Evolutionary conservation across 2,113 vertebrate species (phyloP).

Genomic region (Egretta garzetta): DNA sequence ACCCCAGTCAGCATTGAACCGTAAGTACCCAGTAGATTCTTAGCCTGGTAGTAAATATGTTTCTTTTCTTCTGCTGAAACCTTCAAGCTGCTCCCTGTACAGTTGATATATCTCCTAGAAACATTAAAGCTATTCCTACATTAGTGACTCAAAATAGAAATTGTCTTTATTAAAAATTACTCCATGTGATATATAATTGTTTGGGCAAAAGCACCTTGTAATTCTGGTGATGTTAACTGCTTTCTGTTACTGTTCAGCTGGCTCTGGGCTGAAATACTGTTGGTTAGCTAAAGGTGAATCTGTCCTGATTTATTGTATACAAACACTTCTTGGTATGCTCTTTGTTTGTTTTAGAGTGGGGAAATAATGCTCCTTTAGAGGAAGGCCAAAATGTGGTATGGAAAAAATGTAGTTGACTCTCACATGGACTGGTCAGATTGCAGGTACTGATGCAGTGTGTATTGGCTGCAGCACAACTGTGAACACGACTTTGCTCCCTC

Average conservation of each 20-base stretch:
- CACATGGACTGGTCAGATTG: rapidly evolving
- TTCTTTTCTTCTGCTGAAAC: background rate
- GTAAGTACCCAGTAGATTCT: conserved; percentile 80
- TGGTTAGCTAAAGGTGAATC: background rate
- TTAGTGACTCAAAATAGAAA: background rate
- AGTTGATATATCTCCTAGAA: background rate
- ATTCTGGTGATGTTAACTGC: background rate
- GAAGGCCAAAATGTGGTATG: background rate
- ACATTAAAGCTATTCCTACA: background rate
- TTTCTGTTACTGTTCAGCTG: background rate
- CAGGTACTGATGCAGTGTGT: background rate
- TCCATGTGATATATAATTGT: background rate
- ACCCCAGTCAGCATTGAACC: conserved; percentile 98
- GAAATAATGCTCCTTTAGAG: background rate
- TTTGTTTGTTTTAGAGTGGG: background rate
- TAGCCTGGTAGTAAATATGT: background rate
- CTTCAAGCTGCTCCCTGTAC: background rate
- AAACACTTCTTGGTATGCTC: background rate
- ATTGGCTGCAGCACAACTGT: background rate
- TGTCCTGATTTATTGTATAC: background rate
- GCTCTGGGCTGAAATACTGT: background rate
- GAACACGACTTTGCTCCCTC: rapidly evolving
- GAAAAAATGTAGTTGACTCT: background rate
- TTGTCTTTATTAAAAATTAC: background rate
- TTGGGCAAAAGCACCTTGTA: background rate